These are phyloP conservation scores for Exephanes ischioxanthus DNA, from an alignment of 2,888 invertebrate species.

Conservation along the genomic window DNA sequence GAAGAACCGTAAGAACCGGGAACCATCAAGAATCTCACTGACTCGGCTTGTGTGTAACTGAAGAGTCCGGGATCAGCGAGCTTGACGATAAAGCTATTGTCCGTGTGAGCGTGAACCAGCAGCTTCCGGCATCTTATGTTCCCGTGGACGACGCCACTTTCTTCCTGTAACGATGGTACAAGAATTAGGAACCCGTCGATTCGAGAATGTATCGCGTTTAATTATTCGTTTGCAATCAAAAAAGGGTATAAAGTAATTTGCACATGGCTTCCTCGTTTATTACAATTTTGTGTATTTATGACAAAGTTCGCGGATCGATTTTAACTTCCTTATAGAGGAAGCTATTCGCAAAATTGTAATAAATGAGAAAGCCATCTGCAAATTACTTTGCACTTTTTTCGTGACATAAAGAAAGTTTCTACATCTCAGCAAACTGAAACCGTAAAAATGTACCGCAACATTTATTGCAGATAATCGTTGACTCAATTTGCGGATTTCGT, in stretches of 20 bases:
- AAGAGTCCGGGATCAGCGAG: constrained; percentile 93
- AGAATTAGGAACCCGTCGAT: not conserved
- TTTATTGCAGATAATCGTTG: too few relatives aligned
- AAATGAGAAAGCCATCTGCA: too few relatives aligned
- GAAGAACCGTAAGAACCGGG: not conserved
- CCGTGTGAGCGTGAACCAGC: constrained; percentile 91
- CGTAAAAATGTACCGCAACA: too few relatives aligned
- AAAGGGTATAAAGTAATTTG: constrained; percentile 34
- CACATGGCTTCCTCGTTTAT: too few relatives aligned
- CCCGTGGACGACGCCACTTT: constrained; percentile 93
- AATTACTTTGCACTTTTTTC: too few relatives aligned
- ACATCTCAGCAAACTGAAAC: too few relatives aligned
- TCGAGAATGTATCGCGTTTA: constrained; percentile 29
- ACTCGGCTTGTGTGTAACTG: constrained; percentile 87
- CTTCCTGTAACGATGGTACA: constrained; percentile 86
- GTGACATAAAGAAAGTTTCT: too few relatives aligned
- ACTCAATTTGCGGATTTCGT: too few relatives aligned
- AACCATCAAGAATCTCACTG: constrained; percentile 79
- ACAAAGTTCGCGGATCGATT: too few relatives aligned
- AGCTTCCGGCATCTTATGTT: constrained; percentile 93
- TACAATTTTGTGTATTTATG: too few relatives aligned
- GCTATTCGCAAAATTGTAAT: too few relatives aligned
- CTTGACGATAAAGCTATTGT: constrained; percentile 91
- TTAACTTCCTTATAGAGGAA: too few relatives aligned
- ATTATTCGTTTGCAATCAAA: constrained; percentile 24